Percentiles rank a stretch among this genome's conserved stretches.
Evolutionary conservation across 2,113 vertebrate genomes (phyloP).

Genomic region (Alethe diademata): DNA sequence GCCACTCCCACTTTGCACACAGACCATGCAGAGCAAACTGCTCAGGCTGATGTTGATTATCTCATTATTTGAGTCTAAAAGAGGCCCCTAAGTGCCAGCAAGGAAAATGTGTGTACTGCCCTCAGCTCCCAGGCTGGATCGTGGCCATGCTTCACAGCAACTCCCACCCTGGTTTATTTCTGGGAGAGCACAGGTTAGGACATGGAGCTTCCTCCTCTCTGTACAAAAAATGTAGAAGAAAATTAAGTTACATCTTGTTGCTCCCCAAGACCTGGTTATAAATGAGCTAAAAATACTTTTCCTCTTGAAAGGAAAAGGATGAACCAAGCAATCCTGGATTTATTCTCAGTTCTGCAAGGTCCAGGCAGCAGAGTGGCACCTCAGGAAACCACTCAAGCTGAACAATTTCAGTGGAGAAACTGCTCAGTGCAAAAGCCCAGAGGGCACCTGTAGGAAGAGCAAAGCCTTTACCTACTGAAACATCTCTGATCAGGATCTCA

Average conservation of each 20-base stretch:
- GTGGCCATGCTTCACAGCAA: not conserved
- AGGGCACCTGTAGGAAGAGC: not conserved
- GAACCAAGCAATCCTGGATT: not conserved
- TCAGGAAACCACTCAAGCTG: not conserved
- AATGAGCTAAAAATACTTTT: not conserved
- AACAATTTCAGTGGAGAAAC: not conserved
- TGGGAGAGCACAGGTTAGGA: not conserved
- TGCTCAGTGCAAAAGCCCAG: not conserved
- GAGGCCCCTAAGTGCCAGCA: constrained; percentile 21
- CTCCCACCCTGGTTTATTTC: not conserved
- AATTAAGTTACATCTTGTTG: not conserved
- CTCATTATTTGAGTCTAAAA: constrained; percentile 15
- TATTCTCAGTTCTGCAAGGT: not conserved
- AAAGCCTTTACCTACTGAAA: not conserved
- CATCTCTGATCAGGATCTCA: not conserved
- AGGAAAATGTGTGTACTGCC: not conserved
- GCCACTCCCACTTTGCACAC: not conserved
- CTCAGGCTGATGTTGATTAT: constrained; percentile 5
- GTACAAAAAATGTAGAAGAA: not conserved
- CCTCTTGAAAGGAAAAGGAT: not conserved
- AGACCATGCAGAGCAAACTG: not conserved
- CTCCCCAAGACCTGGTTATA: not conserved
- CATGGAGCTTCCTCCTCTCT: not conserved
- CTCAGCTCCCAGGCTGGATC: not conserved
- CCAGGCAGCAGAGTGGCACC: not conserved